These are phyloP conservation scores for Engraulis encrasicolus DNA, from an alignment of 2,113 vertebrate genomes.

Conservation along the genomic window DNA sequence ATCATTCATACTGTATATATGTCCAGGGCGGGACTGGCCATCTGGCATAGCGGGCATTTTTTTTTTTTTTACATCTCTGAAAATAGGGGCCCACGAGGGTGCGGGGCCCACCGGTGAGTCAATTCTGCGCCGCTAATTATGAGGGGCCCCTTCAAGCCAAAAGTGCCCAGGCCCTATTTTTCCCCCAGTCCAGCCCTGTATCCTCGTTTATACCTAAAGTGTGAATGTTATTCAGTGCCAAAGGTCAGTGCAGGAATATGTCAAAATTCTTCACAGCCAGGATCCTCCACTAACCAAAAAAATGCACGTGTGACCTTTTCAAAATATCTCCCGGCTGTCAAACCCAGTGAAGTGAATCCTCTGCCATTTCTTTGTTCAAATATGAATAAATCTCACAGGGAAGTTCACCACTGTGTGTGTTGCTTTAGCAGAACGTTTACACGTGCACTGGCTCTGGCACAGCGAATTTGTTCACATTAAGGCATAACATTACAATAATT, in stretches of 20 bases:
- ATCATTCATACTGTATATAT: too few species aligned
- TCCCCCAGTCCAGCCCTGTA: not conserved
- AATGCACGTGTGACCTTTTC: not conserved
- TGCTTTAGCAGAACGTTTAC: not conserved
- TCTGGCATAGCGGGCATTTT: too few species aligned
- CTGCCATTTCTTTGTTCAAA: not conserved
- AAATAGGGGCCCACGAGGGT: too few species aligned
- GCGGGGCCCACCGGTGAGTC: too few species aligned
- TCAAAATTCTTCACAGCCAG: not conserved
- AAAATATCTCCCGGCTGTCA: not conserved
- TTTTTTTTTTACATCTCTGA: too few species aligned
- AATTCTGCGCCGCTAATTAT: too few species aligned
- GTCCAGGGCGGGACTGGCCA: too few species aligned
- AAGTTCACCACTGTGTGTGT: not conserved
- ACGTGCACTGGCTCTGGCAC: too few species aligned
- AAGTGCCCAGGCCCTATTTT: too few species aligned
- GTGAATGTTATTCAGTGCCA: not conserved
- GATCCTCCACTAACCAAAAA: not conserved
- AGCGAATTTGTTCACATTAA: not conserved
- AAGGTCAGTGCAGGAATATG: not conserved
- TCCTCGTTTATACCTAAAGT: not conserved
- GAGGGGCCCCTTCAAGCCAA: too few species aligned
- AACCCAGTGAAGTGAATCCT: not conserved
- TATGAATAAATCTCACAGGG: slow-evolving; percentile 1
- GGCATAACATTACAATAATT: not conserved